Conservation (phyloP, 30 jellyfish, hydroid and myxozoan genomes). For the Turritopsis dohrnii region DNA sequence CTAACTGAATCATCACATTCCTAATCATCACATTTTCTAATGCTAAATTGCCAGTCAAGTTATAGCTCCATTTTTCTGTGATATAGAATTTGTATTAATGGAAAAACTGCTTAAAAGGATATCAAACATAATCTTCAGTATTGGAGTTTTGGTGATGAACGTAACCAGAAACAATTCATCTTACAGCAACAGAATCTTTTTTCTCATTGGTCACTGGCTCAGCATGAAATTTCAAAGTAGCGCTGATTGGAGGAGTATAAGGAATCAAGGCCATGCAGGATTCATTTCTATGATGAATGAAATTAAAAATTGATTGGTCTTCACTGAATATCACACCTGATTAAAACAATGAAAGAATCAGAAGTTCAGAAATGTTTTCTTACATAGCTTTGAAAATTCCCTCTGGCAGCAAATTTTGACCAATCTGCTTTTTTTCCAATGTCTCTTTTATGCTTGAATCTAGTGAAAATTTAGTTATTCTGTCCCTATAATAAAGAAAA, state of each 20-base stretch:
- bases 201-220: background rate
- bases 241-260: conserved; percentile 9
- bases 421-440: background rate
- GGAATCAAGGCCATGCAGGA: conserved; percentile 8
- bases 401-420: conserved; percentile 9
- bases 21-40: background rate
- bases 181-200: background rate
- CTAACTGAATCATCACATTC: too few species aligned
- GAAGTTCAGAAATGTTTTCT: too few species aligned
- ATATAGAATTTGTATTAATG: too few species aligned
- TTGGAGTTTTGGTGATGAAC: background rate
- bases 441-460: conserved; percentile 2
- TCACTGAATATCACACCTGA: too few species aligned
- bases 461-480: too few species aligned
- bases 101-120: too few species aligned
- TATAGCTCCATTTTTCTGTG: too few species aligned
- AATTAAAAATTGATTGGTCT: too few species aligned
- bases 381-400: conserved; percentile 15
- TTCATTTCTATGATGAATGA: conserved; percentile 4
- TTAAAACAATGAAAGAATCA: background rate
- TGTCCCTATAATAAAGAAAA: background rate
- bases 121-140: too few species aligned
- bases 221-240: background rate
- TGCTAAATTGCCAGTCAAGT: background rate
- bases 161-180: background rate